These are phyloP conservation scores for Diabrotica undecimpunctata DNA, from an alignment of 1,140 invertebrate species.

Conservation along the genomic window DNA sequence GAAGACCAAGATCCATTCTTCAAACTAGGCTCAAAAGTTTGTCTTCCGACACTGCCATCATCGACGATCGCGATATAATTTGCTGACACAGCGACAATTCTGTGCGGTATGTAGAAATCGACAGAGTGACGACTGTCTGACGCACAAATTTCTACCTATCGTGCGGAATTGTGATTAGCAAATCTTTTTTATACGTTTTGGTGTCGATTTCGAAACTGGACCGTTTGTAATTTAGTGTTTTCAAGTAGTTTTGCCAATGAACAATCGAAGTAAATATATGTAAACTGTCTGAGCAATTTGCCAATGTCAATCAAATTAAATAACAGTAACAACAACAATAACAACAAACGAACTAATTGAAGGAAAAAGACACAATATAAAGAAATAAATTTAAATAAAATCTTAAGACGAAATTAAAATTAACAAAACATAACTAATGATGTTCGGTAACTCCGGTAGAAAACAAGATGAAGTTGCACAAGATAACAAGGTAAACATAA, in stretches of 20 bases:
- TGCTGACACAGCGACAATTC: conserved; percentile 87
- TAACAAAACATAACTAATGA: too few relatives aligned
- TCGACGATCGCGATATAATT: conserved; percentile 82
- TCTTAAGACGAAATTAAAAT: too few relatives aligned
- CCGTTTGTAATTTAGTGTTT: not conserved
- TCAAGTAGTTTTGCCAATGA: not conserved
- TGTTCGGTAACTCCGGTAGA: too few relatives aligned
- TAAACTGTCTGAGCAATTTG: not conserved
- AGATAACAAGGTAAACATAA: too few relatives aligned
- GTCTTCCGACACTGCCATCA: conserved; percentile 70
- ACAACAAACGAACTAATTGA: too few relatives aligned
- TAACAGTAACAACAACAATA: not conserved
- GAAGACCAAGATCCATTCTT: conserved; percentile 62
- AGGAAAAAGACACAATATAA: too few relatives aligned
- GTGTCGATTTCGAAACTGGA: not conserved
- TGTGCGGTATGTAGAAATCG: conserved; percentile 85
- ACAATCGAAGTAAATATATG: not conserved
- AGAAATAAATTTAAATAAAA: too few relatives aligned
- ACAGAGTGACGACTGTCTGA: conserved; percentile 86
- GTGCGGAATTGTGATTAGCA: conserved; percentile 38
- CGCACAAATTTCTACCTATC: conserved; percentile 41
- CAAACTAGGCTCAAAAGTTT: conserved; percentile 73
- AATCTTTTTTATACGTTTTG: conserved; percentile 1
- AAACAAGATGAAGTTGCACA: too few relatives aligned
- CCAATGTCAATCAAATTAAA: not conserved